Conservation (phyloP, 2,888 invertebrate genomes). For the Parapristionchus giblindavisi region DNA sequence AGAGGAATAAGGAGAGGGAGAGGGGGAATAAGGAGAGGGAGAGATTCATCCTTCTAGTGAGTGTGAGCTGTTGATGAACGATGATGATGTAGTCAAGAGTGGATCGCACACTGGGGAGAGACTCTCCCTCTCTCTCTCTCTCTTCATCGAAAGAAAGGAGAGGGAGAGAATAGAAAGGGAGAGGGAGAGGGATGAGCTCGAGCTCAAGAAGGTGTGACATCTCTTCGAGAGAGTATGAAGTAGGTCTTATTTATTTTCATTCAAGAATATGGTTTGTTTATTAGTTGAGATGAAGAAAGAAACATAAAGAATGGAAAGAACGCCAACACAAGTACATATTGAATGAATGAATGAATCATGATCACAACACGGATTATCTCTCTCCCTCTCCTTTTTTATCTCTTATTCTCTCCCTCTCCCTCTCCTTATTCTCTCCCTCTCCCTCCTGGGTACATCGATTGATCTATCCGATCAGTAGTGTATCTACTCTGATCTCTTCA, state of each 20-base stretch:
- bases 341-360: neutral
- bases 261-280: neutral
- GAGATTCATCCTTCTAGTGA: slow-evolving; percentile 2
- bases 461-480: too few relatives aligned
- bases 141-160: too few relatives aligned
- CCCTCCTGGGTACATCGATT: too few relatives aligned
- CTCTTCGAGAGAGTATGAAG: neutral
- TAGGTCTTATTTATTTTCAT: neutral
- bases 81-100: neutral
- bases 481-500: too few relatives aligned
- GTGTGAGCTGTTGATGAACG: neutral
- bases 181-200: neutral
- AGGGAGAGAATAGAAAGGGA: neutral
- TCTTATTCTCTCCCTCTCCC: neutral
- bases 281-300: neutral
- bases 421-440: neutral
- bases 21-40: slow-evolving; percentile 7
- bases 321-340: neutral
- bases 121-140: too few relatives aligned
- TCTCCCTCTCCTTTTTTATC: neutral
- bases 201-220: neutral
- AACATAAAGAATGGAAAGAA: neutral
- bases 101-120: too few relatives aligned
- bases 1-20: slow-evolving; percentile 14
- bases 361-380: neutral